Base-by-base conservation (phyloP, 2,797 vertebrate species). In the Phalloptychus januarius region DNA sequence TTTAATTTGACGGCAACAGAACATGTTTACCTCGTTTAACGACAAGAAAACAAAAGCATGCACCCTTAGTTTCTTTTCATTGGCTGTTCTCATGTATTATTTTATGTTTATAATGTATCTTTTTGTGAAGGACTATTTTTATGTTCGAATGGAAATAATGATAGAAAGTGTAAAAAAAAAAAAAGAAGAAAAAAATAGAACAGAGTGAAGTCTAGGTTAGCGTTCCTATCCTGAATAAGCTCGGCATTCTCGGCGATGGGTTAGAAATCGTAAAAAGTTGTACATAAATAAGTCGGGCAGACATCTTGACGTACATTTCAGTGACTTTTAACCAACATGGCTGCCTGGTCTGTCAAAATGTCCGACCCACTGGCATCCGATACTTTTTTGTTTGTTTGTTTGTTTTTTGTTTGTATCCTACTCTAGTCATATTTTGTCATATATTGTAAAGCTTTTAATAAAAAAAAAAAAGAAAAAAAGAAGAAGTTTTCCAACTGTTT, bases 401-500 rank as follows among this genome's bases (percentile, higher is more conserved):
- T 80, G 87, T 71, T 92, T 87, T 95, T 81, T 73, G 88, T 90
- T 94, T 90, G 95, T 93, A 94, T 85, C 89, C 87, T 76, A 65
- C 70, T 75, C 72, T 92, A 91, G 93, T 94, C 86, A 89, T 94
- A 93, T 94, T 94, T 93, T 95, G 93, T 94, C 90, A 94, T 91
- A 93, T 95, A 92, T 95, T 95, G 95, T 91, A 92, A 93, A 95
- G 91, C 88, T 95, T 95, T 94, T 95, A 93, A 95, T 93, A 94
- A 93, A 94, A 93, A 91, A 92, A 72, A 76, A 85, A 83, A 45
- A 46, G 79, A 87, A 86, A 87, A 81, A 80, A 90, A 82, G n/a
- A 44, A 77, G 8, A 88, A 86, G 91, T 95, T 91, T 95, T 97
- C 88, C 95, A 97, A 95, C 95, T 92, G 92, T 96, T 85, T 95